These are phyloP conservation scores for Scaeva pyrastri DNA, from an alignment of 2,888 invertebrate genomes.

Conservation along the genomic window DNA sequence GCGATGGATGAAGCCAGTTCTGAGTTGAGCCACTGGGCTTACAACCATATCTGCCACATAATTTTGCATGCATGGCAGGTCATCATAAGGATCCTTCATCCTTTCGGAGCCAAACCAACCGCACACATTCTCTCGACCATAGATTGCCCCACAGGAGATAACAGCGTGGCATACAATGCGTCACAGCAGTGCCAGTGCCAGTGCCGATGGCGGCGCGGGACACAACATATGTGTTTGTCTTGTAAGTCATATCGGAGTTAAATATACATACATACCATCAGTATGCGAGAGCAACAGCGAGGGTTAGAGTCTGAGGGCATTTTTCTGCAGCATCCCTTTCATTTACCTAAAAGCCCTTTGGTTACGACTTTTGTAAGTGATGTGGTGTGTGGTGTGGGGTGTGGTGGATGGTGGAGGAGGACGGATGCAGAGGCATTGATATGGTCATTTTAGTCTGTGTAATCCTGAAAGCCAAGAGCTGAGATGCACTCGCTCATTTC, in stretches of 20 bases:
- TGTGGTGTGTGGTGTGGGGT: too few relatives aligned
- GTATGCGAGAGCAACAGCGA: background rate
- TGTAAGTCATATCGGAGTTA: slow-evolving; percentile 31
- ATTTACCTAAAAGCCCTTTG: slow-evolving; percentile 40
- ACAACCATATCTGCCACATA: slow-evolving; percentile 46
- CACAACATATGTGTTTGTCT: slow-evolving; percentile 46
- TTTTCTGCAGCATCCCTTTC: slow-evolving; percentile 38
- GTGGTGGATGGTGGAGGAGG: background rate
- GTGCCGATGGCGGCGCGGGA: slow-evolving; percentile 1
- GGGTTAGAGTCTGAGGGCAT: slow-evolving; percentile 33
- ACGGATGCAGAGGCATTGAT: slow-evolving; percentile 27
- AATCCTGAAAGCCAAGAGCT: background rate
- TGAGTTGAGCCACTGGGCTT: slow-evolving; percentile 34
- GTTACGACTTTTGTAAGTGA: slow-evolving; percentile 22
- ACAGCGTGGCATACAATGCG: slow-evolving; percentile 51
- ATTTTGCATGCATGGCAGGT: slow-evolving; percentile 72
- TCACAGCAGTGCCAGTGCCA: slow-evolving; percentile 13
- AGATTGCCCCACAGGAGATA: slow-evolving; percentile 69
- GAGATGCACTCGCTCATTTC: slow-evolving; percentile 32
- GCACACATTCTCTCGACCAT: slow-evolving; percentile 49
- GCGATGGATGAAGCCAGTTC: slow-evolving; percentile 17
- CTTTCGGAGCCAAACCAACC: slow-evolving; percentile 57
- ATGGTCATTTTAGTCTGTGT: slow-evolving; percentile 27
- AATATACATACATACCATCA: background rate
- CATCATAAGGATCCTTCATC: slow-evolving; percentile 72